Evolutionary conservation across 2,888 invertebrate species (phyloP).

Genomic region (Acrocyrtus sp.): DNA sequence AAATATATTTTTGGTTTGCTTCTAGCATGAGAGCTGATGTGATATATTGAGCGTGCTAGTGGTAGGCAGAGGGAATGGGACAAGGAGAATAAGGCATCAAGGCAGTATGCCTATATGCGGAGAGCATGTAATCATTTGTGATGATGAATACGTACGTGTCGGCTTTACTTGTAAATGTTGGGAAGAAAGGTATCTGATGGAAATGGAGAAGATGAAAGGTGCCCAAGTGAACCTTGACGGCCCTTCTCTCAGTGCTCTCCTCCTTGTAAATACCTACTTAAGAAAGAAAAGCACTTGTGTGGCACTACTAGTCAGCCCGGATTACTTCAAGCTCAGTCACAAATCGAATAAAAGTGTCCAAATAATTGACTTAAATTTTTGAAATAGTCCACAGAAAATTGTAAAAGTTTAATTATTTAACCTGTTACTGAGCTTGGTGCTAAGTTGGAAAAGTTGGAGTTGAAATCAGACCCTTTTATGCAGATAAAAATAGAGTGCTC

Average conservation of each 20-base stretch:
- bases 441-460: too few species aligned
- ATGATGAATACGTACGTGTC: not conserved
- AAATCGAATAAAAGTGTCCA: too few species aligned
- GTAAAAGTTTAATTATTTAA: too few species aligned
- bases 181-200: constrained; percentile 12
- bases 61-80: not conserved
- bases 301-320: too few species aligned
- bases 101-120: too few species aligned
- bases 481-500: too few species aligned
- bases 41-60: not conserved
- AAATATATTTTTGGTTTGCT: too few species aligned
- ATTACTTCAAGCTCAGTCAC: too few species aligned
- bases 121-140: constrained; percentile 22
- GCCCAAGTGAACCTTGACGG: constrained; percentile 45
- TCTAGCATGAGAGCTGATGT: not conserved
- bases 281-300: not conserved
- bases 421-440: too few species aligned
- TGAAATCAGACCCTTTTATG: too few species aligned
- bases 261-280: constrained; percentile 1
- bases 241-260: constrained; percentile 18
- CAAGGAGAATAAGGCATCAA: not conserved
- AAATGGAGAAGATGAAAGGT: constrained; percentile 48
- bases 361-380: too few species aligned
- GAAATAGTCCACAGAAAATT: too few species aligned
- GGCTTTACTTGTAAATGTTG: not conserved